phyloP scores from a whole-genome alignment of 1,140 invertebrate species.

The Glomeris maerens region DNA sequence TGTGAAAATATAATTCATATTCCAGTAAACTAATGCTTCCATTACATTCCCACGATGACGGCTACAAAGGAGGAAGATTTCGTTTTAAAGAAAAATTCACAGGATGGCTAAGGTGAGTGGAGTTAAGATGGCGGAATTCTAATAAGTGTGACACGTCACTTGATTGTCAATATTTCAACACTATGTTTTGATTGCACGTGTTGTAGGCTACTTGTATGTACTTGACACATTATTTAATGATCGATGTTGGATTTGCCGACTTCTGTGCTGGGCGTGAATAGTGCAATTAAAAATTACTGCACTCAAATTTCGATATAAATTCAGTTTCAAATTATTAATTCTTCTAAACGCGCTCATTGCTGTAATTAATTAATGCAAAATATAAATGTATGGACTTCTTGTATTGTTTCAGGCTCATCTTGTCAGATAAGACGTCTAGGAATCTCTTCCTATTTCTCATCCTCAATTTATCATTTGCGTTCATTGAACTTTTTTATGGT shows the following conservation, averaged over 20 bases:
- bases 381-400: slow-evolving; percentile 7
- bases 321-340: slow-evolving; percentile 6
- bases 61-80: slow-evolving; percentile 26
- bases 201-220: slow-evolving; percentile 10
- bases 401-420: slow-evolving; percentile 51
- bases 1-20: no score
- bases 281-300: neutral
- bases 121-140: neutral
- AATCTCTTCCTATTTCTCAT: slow-evolving; percentile 90
- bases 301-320: neutral
- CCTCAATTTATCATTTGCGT: slow-evolving; percentile 87
- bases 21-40: no score
- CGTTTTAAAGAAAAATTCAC: slow-evolving; percentile 29
- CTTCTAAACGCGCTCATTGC: neutral
- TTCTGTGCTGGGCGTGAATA: neutral
- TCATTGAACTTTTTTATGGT: slow-evolving; percentile 90
- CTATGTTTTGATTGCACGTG: neutral
- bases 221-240: slow-evolving; percentile 3
- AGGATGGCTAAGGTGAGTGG: slow-evolving; percentile 32
- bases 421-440: slow-evolving; percentile 79
- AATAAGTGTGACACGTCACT: slow-evolving; percentile 5
- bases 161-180: slow-evolving; percentile 10
- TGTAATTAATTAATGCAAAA: neutral
- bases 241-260: neutral
- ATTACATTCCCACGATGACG: slow-evolving; percentile 29